Percentiles rank a stretch among this genome's conserved stretches.
phyloP scores from a whole-genome alignment of 2,113 vertebrate species.

The Pteronura brasiliensis region DNA sequence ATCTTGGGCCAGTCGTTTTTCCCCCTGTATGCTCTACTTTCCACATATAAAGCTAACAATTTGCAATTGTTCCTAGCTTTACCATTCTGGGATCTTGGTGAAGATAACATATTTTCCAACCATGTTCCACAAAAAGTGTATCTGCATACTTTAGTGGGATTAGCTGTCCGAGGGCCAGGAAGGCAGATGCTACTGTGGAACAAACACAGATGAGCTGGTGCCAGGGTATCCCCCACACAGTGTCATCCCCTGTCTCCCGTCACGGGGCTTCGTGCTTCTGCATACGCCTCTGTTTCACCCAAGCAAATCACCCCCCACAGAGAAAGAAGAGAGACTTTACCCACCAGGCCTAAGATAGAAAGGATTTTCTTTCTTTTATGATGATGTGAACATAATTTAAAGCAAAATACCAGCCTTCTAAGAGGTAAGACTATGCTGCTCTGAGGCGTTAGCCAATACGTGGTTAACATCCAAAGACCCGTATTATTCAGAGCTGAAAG shows the following conservation, averaged over 20 bases:
- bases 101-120: neutral
- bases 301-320: neutral
- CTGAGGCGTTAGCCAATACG: rapidly evolving
- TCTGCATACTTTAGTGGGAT: neutral
- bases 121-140: neutral
- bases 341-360: neutral
- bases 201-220: neutral
- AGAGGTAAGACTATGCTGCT: neutral
- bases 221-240: rapidly evolving
- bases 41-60: neutral
- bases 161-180: neutral
- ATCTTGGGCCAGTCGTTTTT: neutral
- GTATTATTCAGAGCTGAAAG: neutral
- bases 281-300: neutral
- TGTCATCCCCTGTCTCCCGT: rapidly evolving
- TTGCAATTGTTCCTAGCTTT: neutral
- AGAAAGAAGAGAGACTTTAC: neutral
- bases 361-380: neutral
- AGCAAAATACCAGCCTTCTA: neutral
- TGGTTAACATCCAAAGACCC: neutral
- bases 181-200: neutral
- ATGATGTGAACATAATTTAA: neutral
- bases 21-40: no score
- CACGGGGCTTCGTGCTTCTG: rapidly evolving
- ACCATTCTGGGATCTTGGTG: neutral